A percentile compares a stretch with the other conserved stretches of the same genome.
phyloP scores from a whole-genome alignment of 1,140 invertebrate genomes.

The Diorhabda elongata region DNA sequence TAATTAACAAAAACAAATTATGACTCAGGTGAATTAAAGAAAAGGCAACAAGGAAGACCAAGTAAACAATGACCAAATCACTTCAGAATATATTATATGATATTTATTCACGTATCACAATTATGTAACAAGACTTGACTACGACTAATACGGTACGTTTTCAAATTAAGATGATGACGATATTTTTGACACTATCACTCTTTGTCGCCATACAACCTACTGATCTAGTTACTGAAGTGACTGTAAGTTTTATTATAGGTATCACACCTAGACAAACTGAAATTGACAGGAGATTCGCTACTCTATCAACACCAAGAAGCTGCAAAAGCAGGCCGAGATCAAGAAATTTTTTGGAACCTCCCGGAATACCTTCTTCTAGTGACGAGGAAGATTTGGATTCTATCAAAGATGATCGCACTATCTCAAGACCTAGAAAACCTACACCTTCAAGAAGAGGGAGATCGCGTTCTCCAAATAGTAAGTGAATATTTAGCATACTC shows the following conservation, averaged over 20 bases:
- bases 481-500: background rate
- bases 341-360: conserved; percentile 38
- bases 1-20: too few species aligned
- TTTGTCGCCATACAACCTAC: too few species aligned
- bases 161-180: too few species aligned
- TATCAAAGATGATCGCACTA: conserved; percentile 5
- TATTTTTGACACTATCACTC: too few species aligned
- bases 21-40: too few species aligned
- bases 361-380: conserved; percentile 22
- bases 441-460: conserved; percentile 7
- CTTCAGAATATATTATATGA: too few species aligned
- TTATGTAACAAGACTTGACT: too few species aligned
- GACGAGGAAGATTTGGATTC: conserved; percentile 23
- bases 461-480: background rate
- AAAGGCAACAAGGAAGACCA: too few species aligned
- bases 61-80: too few species aligned
- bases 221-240: too few species aligned
- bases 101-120: too few species aligned
- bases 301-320: conserved; percentile 24
- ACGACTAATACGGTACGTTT: too few species aligned
- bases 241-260: background rate
- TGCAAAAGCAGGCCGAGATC: conserved; percentile 33
- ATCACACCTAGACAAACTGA: conserved; percentile 24
- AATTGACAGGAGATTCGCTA: conserved; percentile 9
- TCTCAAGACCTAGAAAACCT: conserved; percentile 13